A percentile compares a stretch with the other conserved stretches of the same genome.
Conservation (phyloP, 2,888 invertebrate species). For the Leuctra nigra region DNA sequence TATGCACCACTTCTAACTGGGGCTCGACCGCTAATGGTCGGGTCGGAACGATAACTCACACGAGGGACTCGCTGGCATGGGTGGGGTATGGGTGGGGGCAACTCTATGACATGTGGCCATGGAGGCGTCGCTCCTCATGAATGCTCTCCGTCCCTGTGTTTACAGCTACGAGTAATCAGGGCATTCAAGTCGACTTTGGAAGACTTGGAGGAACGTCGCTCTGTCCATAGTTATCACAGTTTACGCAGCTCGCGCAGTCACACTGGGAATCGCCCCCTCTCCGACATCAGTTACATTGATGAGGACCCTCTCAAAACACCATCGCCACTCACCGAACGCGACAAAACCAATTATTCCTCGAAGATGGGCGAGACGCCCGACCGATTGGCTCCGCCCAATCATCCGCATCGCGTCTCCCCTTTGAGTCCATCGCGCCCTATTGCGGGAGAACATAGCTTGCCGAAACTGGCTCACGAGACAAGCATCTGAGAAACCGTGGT, state of each 20-base stretch:
- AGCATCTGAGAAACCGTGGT: slow-evolving; percentile 49
- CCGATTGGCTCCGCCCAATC: slow-evolving; percentile 36
- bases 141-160: slow-evolving; percentile 57
- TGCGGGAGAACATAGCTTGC: slow-evolving; percentile 43
- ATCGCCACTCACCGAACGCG: slow-evolving; percentile 38
- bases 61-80: slow-evolving; percentile 30
- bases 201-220: slow-evolving; percentile 98
- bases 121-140: slow-evolving; percentile 33
- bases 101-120: slow-evolving; percentile 29
- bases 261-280: slow-evolving; percentile 64
- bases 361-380: slow-evolving; percentile 32
- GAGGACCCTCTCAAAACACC: slow-evolving; percentile 52
- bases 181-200: slow-evolving; percentile 99
- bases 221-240: slow-evolving; percentile 93
- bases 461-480: slow-evolving; percentile 63
- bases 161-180: slow-evolving; percentile 99
- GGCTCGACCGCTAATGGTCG: no score
- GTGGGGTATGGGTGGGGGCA: slow-evolving; percentile 10
- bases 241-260: slow-evolving; percentile 71
- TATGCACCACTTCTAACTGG: no score
- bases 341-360: slow-evolving; percentile 32
- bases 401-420: slow-evolving; percentile 29
- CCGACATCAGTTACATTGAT: slow-evolving; percentile 81
- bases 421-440: slow-evolving; percentile 30
- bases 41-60: no score